A percentile compares a stretch with the other conserved stretches of the same genome.
These are phyloP conservation scores for Phenganax subtilis DNA, from an alignment of 92 coral and sea anemone species.

Conservation along the genomic window DNA sequence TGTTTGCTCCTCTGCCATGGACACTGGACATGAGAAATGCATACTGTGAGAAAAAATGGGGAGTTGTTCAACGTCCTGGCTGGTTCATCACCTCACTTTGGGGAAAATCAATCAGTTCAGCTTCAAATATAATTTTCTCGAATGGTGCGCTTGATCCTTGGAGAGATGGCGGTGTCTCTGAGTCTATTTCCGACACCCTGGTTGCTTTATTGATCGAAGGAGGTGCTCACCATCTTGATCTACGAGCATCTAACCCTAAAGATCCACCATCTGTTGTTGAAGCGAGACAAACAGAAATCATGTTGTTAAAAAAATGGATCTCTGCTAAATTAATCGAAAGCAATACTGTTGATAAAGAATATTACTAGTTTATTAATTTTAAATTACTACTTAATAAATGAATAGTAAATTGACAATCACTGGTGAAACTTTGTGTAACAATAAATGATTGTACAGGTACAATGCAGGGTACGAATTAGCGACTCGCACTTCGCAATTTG, in stretches of 20 bases:
- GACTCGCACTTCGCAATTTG: no score
- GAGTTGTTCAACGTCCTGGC: constrained; percentile 62
- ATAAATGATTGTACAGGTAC: no score
- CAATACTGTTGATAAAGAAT: no score
- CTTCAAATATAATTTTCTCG: constrained; percentile 92
- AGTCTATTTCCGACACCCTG: constrained; percentile 73
- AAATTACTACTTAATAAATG: no score
- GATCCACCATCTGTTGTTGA: constrained; percentile 69
- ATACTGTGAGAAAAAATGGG: constrained; percentile 73
- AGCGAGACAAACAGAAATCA: constrained; percentile 70
- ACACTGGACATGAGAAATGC: constrained; percentile 72
- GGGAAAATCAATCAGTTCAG: constrained; percentile 83
- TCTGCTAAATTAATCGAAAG: constrained; percentile 6
- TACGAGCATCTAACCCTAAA: constrained; percentile 75
- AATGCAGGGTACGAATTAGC: no score
- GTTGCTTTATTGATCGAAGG: constrained; percentile 79
- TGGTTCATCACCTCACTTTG: constrained; percentile 73
- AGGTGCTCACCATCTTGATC: constrained; percentile 93
- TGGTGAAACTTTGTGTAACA: no score
- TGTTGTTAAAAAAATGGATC: constrained; percentile 70
- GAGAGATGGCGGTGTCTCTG: constrained; percentile 89
- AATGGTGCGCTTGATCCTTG: constrained; percentile 97
- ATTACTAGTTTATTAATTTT: no score
- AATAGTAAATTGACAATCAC: no score
- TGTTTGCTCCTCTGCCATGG: constrained; percentile 92